Evolutionary conservation across 2,797 vertebrate genomes (phyloP).

Genomic region (Alca torda): DNA sequence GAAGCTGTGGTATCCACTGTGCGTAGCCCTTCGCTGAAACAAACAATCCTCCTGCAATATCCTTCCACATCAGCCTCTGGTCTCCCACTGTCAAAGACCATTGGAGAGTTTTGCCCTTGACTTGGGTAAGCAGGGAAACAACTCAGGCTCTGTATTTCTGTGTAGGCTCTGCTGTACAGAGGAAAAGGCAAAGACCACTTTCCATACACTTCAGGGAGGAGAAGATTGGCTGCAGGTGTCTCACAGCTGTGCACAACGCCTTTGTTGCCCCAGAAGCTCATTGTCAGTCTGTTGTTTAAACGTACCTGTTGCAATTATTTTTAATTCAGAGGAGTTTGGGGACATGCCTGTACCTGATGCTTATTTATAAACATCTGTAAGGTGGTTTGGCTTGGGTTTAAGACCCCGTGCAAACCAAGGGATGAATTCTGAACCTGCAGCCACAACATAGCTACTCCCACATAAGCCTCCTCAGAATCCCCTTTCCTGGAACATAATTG

Average conservation of each 20-base stretch:
- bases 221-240: slow-evolving; percentile 64
- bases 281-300: slow-evolving; percentile 66
- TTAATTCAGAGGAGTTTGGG: slow-evolving; percentile 59
- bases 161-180: neutral
- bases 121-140: neutral
- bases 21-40: neutral
- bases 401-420: neutral
- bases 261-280: slow-evolving; percentile 61
- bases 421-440: neutral
- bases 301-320: slow-evolving; percentile 55
- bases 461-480: neutral
- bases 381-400: neutral
- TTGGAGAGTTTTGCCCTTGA: neutral
- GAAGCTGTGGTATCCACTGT: neutral
- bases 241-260: slow-evolving; percentile 55
- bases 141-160: neutral
- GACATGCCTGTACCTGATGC: slow-evolving; percentile 35
- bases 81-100: neutral
- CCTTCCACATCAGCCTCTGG: neutral
- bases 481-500: neutral
- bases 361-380: slow-evolving; percentile 57
- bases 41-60: neutral
- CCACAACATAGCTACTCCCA: neutral
- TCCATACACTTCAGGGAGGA: neutral
- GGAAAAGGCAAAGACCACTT: slow-evolving; percentile 41